Percentiles rank a stretch among this genome's conserved stretches.
phyloP scores from a whole-genome alignment of 2,888 invertebrate species.

The Penaeus monodon region DNA sequence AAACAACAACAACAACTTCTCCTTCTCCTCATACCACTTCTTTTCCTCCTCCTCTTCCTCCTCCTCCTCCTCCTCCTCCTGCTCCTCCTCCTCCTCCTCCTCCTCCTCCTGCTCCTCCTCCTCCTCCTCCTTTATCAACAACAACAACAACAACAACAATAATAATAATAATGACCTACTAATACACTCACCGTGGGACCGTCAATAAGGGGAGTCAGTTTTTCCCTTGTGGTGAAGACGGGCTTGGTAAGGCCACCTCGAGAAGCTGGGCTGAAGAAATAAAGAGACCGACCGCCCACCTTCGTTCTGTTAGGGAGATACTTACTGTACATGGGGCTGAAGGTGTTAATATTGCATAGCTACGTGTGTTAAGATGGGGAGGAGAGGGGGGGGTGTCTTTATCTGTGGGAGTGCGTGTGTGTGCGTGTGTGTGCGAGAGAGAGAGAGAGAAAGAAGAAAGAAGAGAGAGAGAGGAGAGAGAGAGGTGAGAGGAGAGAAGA shows the following conservation, averaged over 20 bases:
- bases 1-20: not conserved
- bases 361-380: not conserved
- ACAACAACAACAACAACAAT: not conserved
- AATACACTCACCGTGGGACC: constrained; percentile 9
- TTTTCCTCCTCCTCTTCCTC: too few species aligned
- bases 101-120: too few species aligned
- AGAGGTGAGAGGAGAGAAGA: too few species aligned
- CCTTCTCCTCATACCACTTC: too few species aligned
- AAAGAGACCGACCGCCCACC: constrained; percentile 48
- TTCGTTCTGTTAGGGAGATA: not conserved
- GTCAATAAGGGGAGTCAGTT: constrained; percentile 25
- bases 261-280: constrained; percentile 62
- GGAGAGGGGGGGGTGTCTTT: not conserved
- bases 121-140: too few species aligned
- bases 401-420: too few species aligned
- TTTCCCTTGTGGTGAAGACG: constrained; percentile 59
- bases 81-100: too few species aligned
- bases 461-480: too few species aligned
- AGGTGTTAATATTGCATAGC: not conserved
- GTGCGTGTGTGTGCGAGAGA: too few species aligned
- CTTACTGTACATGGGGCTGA: too few species aligned
- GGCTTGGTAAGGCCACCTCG: constrained; percentile 62
- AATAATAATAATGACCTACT: not conserved
- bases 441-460: too few species aligned
- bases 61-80: too few species aligned